phyloP scores from a whole-genome alignment of 2,888 invertebrate genomes.

The Griposia aprilina region DNA sequence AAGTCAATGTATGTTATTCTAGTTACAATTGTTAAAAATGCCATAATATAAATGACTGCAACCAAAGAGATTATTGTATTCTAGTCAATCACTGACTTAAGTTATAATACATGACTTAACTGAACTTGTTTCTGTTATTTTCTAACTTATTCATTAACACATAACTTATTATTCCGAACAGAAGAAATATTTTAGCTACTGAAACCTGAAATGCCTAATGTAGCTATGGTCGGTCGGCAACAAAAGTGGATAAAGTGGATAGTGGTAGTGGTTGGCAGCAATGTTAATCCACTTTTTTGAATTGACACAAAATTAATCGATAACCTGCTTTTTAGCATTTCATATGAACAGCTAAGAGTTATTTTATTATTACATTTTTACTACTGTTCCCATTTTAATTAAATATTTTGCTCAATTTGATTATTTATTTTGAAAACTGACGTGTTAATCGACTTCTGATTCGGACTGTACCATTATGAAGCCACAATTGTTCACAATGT shows the following conservation, averaged over 20 bases:
- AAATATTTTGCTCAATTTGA: no score
- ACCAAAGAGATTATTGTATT: constrained; percentile 67
- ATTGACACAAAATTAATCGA: background rate
- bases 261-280: no score
- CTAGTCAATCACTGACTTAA: constrained; percentile 58
- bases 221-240: background rate
- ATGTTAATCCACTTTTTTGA: background rate
- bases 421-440: background rate
- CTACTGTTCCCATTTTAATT: background rate
- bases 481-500: background rate
- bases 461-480: background rate
- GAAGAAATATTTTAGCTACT: background rate
- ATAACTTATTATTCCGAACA: background rate
- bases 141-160: background rate
- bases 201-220: no score
- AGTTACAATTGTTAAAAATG: background rate
- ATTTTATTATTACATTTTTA: background rate
- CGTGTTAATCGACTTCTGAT: background rate
- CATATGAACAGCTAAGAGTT: background rate
- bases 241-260: no score
- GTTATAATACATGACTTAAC: constrained; percentile 46
- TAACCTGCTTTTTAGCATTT: background rate
- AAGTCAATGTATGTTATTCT: background rate
- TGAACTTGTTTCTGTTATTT: constrained; percentile 35
- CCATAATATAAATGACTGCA: constrained; percentile 5